phyloP scores from a whole-genome alignment of 2,888 invertebrate genomes.

The Melikaiella ostensackeni region DNA sequence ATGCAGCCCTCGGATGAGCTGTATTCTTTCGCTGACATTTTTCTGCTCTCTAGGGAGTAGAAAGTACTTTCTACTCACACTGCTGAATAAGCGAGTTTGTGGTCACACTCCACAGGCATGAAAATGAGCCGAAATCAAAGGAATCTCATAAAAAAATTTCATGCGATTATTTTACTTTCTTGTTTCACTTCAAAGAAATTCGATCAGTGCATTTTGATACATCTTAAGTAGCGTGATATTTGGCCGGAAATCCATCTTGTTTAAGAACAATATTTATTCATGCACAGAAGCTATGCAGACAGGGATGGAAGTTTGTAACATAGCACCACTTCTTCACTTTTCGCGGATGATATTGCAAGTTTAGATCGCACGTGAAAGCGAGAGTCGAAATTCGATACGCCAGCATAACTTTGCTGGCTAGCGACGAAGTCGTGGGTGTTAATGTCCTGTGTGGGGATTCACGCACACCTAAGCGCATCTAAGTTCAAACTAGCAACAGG shows the following conservation, averaged over 20 bases:
- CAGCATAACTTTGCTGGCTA: neutral
- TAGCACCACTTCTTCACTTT: slow-evolving; percentile 5
- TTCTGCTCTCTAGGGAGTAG: too few species aligned
- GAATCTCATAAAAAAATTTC: too few species aligned
- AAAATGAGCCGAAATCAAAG: too few species aligned
- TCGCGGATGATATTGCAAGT: slow-evolving; percentile 26
- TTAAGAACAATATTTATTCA: neutral
- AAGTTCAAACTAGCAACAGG: slow-evolving; percentile 28
- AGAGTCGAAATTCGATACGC: slow-evolving; percentile 33
- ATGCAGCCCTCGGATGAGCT: too few species aligned
- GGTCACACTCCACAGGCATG: too few species aligned
- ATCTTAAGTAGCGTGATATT: neutral
- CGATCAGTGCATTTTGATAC: neutral
- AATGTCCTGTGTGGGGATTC: slow-evolving; percentile 1
- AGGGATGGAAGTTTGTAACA: slow-evolving; percentile 11
- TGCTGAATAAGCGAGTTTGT: too few species aligned
- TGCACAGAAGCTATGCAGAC: neutral
- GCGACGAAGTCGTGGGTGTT: slow-evolving; percentile 35
- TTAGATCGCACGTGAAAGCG: slow-evolving; percentile 13
- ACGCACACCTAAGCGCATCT: slow-evolving; percentile 13
- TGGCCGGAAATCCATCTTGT: neutral
- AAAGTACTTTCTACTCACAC: too few species aligned
- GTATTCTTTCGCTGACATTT: too few species aligned
- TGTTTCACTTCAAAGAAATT: neutral
- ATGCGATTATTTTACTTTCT: neutral